Evolutionary conservation across 2,113 vertebrate genomes (phyloP), one percentile per base, ranked within the genome.

Genomic region (Onychostoma macrolepis): DNA sequence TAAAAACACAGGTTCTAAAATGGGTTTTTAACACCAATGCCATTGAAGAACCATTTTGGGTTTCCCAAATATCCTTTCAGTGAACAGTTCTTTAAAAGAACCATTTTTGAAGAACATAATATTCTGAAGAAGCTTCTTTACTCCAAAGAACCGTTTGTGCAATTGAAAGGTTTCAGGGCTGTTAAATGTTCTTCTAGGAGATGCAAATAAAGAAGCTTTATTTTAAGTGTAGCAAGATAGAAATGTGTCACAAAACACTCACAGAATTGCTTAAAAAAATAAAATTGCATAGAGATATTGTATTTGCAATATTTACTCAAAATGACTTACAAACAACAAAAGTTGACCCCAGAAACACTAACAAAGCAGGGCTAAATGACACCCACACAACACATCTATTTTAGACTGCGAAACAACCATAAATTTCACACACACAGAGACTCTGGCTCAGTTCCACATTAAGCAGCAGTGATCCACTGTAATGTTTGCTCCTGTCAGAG

Each of bases 401-500:
- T 65, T 41, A 81, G 80, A 41, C 13, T 2, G 5, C 10, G 8
- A 67, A 45, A 28, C 0, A 4, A 6, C 26, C 81, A 33, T 50
- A 50, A 4, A 71, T 50, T 71, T 83, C 83, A 36, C 83, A 84
- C 69, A 74, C 65, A 72, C 69, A 74, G 7, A 28, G 41, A 53
- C 33, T 58, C 56, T 84, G 82, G 69, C 82, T 74, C 45, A 74
- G 17, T 36, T 84, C 48, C 45, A 72, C 67, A 26, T 26, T 84
- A 45, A 53, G 69, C 69, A 38, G 26, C 28, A 53, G 43, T 53
- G 43, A 83, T 83, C n/a, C 26, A 0, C 43, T 69, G 63, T 74
- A 41, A 74, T 56, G 28, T 63, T 92, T 92, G 92, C 91, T 91
- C 90, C 88, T 90, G 91, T 93, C 89, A 90, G 12, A 90, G 71